Evolutionary conservation across 2,113 vertebrate species (phyloP), one percentile per base, ranked within the genome.

Genomic region (Entelurus aequoreus): DNA sequence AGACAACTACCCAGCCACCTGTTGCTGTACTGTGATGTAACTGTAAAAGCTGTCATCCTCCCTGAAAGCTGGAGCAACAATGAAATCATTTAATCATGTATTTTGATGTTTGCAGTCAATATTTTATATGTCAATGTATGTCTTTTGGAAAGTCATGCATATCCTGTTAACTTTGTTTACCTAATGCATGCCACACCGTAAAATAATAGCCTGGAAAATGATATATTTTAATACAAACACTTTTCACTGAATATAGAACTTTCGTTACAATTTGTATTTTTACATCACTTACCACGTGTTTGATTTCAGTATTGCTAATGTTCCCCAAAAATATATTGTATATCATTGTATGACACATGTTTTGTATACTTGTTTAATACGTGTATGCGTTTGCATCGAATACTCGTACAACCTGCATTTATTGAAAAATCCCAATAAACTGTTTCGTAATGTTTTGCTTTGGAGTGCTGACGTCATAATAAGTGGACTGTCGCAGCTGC

Each of bases 11-110:
- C 92, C 90, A 7, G 87, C 73, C 9, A 90, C 79, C 1, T 91
- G 90, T 64, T 91, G 87, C 75, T 93, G 92, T 51, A 57, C 81
- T 54, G 47, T 91, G 11, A 83, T 89, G 80, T 89, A 82, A 80
- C 28, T 42, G 8, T 14, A 68, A 6, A 21, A 4, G 3, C 15
- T 63, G 5, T 35, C 4, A 6, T 40, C 46, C 16, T 57, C 16
- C 28, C 16, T 16, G 2, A 16, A 1, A 4, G 10, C 36, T 40
- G 4, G 6, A 15, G n/a, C 4, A 1, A 16, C 38, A 21, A 19
- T 19, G 13, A 49, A 19, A 51, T 10, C 19, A 16, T 50, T 16
- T n/a, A 15, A 42, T 56, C 40, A 1, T n/a, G 11, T 19, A 15
- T 16, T 40, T 15, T 28, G 28, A 28, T 28, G 28, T 38, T 5